Evolutionary conservation across 2,888 invertebrate species (phyloP).

Genomic region (Amphipoea lucens): DNA sequence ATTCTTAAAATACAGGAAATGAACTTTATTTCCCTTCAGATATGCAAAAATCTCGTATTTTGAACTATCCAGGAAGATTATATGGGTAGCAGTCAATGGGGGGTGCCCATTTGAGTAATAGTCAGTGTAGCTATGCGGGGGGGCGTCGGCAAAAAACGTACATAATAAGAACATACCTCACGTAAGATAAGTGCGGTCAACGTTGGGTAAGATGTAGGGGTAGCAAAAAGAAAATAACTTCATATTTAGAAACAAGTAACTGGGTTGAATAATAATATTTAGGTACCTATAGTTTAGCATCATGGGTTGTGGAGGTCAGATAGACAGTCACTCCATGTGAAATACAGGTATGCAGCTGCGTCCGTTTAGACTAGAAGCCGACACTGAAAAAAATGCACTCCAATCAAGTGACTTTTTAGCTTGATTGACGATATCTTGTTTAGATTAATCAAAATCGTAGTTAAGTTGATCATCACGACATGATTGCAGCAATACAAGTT

Average conservation of each 20-base stretch:
- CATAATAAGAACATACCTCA: conserved; percentile 73
- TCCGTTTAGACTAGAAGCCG: too few relatives aligned
- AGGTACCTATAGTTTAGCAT: background rate
- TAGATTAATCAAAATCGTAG: too few relatives aligned
- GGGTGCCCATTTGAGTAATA: conserved; percentile 61
- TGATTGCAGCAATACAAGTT: too few relatives aligned
- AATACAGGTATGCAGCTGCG: too few relatives aligned
- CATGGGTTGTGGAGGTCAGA: background rate
- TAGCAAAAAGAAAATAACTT: conserved; percentile 60
- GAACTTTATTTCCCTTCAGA: conserved; percentile 24
- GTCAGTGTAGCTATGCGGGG: conserved; percentile 48
- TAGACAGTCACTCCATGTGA: too few relatives aligned
- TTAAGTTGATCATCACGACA: too few relatives aligned
- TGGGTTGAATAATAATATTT: background rate
- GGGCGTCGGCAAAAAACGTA: conserved; percentile 61
- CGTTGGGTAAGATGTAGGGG: conserved; percentile 66
- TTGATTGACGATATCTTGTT: too few relatives aligned
- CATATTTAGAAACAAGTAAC: background rate
- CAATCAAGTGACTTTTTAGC: too few relatives aligned
- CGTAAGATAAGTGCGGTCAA: conserved; percentile 77
- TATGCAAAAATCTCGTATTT: conserved; percentile 28
- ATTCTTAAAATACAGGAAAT: conserved; percentile 18
- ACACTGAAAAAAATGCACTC: too few relatives aligned
- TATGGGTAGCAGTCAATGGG: conserved; percentile 44
- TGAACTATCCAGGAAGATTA: conserved; percentile 22